Evolutionary conservation across 37 sponge, comb jelly and placozoan genomes (phyloP), one percentile per base, ranked within the genome.

Genomic region (Oopsacas minuta): DNA sequence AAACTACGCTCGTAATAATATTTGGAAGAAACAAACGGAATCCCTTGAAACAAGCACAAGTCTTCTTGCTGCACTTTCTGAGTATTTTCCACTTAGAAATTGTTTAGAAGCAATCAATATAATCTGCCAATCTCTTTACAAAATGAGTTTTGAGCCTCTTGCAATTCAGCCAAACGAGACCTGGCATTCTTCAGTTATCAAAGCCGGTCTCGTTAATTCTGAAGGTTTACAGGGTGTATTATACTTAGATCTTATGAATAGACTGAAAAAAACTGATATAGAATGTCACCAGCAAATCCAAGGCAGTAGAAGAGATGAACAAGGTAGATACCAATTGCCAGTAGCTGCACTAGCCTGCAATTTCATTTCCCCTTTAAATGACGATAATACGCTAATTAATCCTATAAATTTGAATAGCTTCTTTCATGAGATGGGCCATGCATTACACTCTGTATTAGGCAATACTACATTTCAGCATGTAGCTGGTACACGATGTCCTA

Each of bases 361-460:
- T 81, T 82, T 92, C 37, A 52, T 52, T 30, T 53, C 46, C 15
- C 85, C 52, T 36, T 39, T 35, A 28, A 28, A 22, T 1, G 15
- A 53, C 35, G 86, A 86, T 0, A 84, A 83, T 37, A 46, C 61
- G n/a, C 75, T 85, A 0, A 87, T 94, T 37, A 85, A 87, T 0
- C 90, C 85, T 15, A 82, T 84, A 28, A 86, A 94, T 0, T 84
- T 96, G 22, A 90, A 91, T 36, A 97, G 88, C 38, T 82, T 97
- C 37, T 97, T 94, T 69, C 99, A 97, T 52, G 99, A 97, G 85
- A 90, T 94, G 87, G 99, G 99, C 0, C 99, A 97, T 81, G 99
- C 95, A 3, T 75, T 97, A 0, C 99, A 97, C 85, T 91, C 93
- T 25, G 89, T 97, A 38, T 37, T 97, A 0, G 99, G 92, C 25